Percentiles rank a stretch among this genome's conserved stretches.
Evolutionary conservation across 2,797 vertebrate genomes (phyloP).

Genomic region (Podarcis siculus): DNA sequence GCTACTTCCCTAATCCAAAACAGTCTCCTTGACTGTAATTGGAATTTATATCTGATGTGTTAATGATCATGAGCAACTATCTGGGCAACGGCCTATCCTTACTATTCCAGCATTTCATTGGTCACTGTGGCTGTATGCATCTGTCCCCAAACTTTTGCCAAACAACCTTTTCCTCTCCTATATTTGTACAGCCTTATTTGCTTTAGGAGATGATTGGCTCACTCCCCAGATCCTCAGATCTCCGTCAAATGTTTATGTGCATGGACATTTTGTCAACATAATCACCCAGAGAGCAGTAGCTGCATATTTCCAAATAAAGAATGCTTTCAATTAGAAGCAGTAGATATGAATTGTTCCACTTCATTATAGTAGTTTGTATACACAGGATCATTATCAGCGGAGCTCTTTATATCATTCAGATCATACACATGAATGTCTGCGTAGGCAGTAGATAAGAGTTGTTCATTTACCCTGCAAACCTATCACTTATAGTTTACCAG

Average conservation of each 20-base stretch:
- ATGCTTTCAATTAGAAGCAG: accelerated
- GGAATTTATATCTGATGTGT: not conserved
- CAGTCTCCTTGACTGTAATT: not conserved
- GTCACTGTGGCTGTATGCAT: not conserved
- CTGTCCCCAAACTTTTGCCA: not conserved
- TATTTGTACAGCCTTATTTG: not conserved
- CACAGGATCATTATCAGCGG: not conserved
- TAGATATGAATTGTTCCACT: not conserved
- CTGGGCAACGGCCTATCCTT: not conserved
- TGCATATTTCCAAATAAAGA: not conserved
- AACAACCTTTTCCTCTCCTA: not conserved
- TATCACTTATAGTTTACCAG: not conserved
- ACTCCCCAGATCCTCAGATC: not conserved
- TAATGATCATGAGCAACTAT: not conserved
- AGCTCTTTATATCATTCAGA: not conserved
- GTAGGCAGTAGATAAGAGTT: not conserved
- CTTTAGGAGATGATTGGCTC: not conserved
- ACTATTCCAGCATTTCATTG: not conserved
- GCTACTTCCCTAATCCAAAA: too few species aligned
- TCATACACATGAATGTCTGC: not conserved
- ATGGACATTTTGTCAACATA: not conserved
- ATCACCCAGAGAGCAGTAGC: not conserved
- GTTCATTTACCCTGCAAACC: not conserved
- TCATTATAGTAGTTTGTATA: not conserved
- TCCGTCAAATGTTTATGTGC: not conserved